A percentile compares a stretch with the other conserved stretches of the same genome.
Evolutionary conservation across 2,797 vertebrate genomes (phyloP).

Genomic region (Rhinophrynus dorsalis): DNA sequence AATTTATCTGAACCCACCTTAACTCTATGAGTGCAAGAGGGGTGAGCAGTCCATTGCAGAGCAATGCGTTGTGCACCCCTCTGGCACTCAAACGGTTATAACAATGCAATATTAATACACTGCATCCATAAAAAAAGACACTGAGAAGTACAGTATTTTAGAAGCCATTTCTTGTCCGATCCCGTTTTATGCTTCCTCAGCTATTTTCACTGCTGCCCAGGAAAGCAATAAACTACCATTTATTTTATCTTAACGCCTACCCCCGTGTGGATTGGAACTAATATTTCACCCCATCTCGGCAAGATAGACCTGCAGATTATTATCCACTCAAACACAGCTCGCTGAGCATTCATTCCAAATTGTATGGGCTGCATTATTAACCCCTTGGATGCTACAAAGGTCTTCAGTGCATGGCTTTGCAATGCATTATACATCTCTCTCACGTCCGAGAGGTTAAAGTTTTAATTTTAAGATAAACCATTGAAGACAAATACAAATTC

Average conservation of each 20-base stretch:
- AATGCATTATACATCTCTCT: too few species aligned
- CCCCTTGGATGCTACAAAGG: too few species aligned
- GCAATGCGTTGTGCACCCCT: too few species aligned
- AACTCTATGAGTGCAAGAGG: not conserved
- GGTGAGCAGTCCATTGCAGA: too few species aligned
- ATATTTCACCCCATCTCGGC: conserved; percentile 14
- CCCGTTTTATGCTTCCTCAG: conserved; percentile 23
- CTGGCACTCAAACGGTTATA: too few species aligned
- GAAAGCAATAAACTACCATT: conserved; percentile 36
- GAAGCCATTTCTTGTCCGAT: not conserved
- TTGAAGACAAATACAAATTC: too few species aligned
- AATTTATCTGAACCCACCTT: too few species aligned
- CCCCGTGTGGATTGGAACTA: conserved; percentile 25
- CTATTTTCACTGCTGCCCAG: not conserved
- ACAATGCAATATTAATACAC: conserved; percentile 7
- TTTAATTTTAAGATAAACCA: too few species aligned
- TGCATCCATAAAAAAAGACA: not conserved
- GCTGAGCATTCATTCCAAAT: too few species aligned
- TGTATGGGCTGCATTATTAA: too few species aligned
- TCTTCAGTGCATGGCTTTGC: too few species aligned
- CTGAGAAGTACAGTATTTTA: conserved; percentile 4
- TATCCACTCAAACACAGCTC: not conserved
- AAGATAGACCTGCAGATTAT: not conserved
- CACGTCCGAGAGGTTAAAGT: too few species aligned
- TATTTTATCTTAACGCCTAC: conserved; percentile 19